These are phyloP conservation scores for Drosophila eugracilis DNA, from an alignment of 1,140 invertebrate genomes.

Conservation along the genomic window DNA sequence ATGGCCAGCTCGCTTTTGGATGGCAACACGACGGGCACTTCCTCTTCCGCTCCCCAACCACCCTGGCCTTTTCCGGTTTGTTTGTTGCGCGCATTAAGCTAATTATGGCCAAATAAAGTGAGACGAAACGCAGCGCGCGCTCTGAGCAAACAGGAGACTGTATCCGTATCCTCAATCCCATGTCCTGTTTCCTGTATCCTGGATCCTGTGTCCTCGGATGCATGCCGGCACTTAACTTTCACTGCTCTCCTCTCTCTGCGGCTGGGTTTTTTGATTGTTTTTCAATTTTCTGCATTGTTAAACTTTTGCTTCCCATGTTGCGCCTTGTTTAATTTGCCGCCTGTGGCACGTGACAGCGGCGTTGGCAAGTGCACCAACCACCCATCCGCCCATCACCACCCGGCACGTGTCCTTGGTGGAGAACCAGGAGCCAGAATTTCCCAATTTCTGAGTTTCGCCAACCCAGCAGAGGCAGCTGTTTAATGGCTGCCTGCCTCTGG, in stretches of 20 bases:
- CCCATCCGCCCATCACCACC: constrained; percentile 1
- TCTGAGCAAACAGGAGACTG: constrained; percentile 49
- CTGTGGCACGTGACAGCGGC: constrained; percentile 66
- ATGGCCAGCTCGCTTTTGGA: constrained; percentile 27
- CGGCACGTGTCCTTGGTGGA: constrained; percentile 57
- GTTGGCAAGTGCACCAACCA: constrained; percentile 63
- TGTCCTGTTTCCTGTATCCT: background rate
- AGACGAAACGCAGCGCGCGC: constrained; percentile 69
- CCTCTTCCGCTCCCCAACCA: constrained; percentile 1
- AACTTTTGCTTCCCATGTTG: constrained; percentile 62
- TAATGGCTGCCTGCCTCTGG: constrained; percentile 57
- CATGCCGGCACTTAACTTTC: constrained; percentile 74
- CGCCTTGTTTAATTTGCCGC: constrained; percentile 76
- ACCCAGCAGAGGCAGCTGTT: constrained; percentile 48
- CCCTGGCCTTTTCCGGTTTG: constrained; percentile 51
- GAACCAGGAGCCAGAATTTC: constrained; percentile 6
- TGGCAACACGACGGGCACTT: constrained; percentile 22
- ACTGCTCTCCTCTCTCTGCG: constrained; percentile 23
- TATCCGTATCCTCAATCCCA: constrained; percentile 2
- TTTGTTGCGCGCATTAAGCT: constrained; percentile 80
- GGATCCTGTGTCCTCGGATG: constrained; percentile 7
- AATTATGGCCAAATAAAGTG: constrained; percentile 82
- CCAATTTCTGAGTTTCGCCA: constrained; percentile 12
- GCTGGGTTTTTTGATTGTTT: constrained; percentile 76
- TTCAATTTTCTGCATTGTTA: constrained; percentile 85